These are phyloP conservation scores for Thermophis baileyi DNA, from an alignment of 2,113 vertebrate genomes.

Conservation along the genomic window DNA sequence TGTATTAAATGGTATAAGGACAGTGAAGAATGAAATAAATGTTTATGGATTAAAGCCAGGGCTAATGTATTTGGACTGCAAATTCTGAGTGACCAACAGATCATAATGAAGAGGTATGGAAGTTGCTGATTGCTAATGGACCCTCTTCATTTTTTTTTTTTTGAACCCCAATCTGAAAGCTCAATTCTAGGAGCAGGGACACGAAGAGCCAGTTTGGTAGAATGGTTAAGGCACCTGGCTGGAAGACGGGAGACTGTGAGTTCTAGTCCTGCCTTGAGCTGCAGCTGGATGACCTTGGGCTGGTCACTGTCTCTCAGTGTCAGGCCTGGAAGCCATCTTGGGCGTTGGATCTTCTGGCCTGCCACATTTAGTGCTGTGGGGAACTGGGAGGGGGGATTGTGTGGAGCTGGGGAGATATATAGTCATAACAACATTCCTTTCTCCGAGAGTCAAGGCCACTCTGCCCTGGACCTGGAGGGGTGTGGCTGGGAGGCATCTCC, in stretches of 20 bases:
- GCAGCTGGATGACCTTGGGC: not conserved
- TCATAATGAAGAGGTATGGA: not conserved
- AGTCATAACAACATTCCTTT: no score
- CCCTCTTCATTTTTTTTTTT: not conserved
- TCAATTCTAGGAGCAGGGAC: not conserved
- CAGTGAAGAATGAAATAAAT: not conserved
- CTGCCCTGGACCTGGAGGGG: no score
- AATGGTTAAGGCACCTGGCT: not conserved
- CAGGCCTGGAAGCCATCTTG: no score
- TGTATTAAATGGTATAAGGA: not conserved
- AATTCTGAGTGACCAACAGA: not conserved
- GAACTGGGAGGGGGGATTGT: no score
- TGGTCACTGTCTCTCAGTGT: not conserved
- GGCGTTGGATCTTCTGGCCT: no score
- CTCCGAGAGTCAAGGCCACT: no score
- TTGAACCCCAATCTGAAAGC: not conserved
- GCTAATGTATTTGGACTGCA: not conserved
- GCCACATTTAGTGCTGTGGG: no score
- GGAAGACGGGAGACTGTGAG: not conserved
- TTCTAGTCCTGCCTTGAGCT: not conserved
- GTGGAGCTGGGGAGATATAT: no score
- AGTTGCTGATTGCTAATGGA: not conserved
- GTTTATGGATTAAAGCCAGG: not conserved
- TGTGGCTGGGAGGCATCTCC: no score
- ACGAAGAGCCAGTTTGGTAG: not conserved